Conservation (phyloP, 2,113 vertebrate species). For the Furnarius figulus region DNA sequence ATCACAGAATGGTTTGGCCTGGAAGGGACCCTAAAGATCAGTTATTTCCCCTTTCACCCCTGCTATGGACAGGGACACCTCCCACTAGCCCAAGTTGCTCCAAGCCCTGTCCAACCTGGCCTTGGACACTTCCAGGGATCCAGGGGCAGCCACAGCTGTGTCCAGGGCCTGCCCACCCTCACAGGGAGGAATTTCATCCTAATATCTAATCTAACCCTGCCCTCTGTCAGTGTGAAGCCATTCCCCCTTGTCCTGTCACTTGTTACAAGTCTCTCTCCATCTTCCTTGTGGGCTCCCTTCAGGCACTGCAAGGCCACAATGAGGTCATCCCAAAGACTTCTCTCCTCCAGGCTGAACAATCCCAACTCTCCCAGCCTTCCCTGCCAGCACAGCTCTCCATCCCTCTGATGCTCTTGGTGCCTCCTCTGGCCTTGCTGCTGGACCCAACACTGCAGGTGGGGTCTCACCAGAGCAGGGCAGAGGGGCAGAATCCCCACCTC, state of each 20-base stretch:
- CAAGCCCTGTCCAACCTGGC: rapidly evolving
- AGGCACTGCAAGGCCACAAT: not conserved
- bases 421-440: not conserved
- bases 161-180: not conserved
- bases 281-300: not conserved
- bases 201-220: not conserved
- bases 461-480: no score
- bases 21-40: not conserved
- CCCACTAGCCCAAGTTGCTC: not conserved
- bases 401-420: not conserved
- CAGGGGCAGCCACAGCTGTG: not conserved
- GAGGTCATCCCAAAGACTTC: not conserved
- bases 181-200: not conserved
- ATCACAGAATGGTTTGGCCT: not conserved
- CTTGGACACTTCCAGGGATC: not conserved
- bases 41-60: not conserved
- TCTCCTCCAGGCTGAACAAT: not conserved
- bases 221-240: not conserved
- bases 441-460: not conserved
- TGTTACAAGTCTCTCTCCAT: no score
- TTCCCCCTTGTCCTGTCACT: not conserved
- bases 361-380: not conserved
- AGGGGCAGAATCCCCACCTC: no score
- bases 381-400: not conserved
- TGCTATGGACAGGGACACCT: not conserved